These are phyloP conservation scores for Trichonephila clavata DNA, from an alignment of 1,140 invertebrate species.

Conservation along the genomic window DNA sequence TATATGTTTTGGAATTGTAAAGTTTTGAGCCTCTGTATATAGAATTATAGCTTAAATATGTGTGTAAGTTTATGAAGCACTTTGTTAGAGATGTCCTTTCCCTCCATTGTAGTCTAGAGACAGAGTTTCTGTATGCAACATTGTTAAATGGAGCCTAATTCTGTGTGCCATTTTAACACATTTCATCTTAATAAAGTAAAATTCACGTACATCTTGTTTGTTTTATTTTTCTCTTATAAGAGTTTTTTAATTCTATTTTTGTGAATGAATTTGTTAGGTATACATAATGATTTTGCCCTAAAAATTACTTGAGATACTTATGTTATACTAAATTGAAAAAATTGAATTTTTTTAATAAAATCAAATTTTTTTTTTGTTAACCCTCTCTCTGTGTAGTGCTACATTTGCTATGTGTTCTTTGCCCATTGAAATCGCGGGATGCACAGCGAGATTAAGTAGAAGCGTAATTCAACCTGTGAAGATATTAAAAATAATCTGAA, in stretches of 20 bases:
- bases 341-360: no score
- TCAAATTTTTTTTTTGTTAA: no score
- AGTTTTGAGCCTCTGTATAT: slow-evolving; percentile 71
- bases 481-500: no score
- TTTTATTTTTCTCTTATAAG: neutral
- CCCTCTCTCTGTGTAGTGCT: no score
- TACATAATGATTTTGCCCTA: no score
- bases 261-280: no score
- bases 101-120: slow-evolving; percentile 61
- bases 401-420: no score
- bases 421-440: no score
- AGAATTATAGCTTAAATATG: slow-evolving; percentile 62
- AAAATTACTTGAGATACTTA: no score
- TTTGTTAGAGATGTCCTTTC: slow-evolving; percentile 69
- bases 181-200: slow-evolving; percentile 72
- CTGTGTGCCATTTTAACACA: slow-evolving; percentile 72
- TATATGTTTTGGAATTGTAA: slow-evolving; percentile 74
- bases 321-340: no score
- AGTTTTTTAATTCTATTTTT: neutral
- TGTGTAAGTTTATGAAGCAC: slow-evolving; percentile 63
- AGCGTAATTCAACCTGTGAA: no score
- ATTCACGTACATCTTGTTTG: slow-evolving; percentile 43
- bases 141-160: slow-evolving; percentile 70
- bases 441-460: no score
- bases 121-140: slow-evolving; percentile 59